Base-by-base conservation (phyloP, 2,888 invertebrate genomes). In the Oconnorella tubifera region DNA sequence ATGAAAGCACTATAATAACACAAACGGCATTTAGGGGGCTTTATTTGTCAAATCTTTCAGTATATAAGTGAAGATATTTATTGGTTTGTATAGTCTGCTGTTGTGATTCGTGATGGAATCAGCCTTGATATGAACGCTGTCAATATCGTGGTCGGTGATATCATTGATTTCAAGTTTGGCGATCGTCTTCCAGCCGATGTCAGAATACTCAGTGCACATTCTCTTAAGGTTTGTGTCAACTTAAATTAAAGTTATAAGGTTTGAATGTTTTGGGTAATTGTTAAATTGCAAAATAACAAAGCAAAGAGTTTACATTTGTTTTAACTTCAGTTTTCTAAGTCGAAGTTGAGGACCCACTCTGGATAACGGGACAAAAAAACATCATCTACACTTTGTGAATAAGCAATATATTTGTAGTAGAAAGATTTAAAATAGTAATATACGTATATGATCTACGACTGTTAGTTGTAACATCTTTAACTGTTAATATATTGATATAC, bases 111-210 rank as follows among this genome's bases (percentile, higher is more conserved):
- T 14, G 63, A 63, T 3, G 63, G 49, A 23, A 58, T 49, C 27
- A 33, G 55, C 50, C 4, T 28, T 25, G 33, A 57, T 48, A 48
- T 63, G 2, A 28, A 33, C 23, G 63, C 63, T 14, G 58, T 50
- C 28, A 40, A 48, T 25, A 32, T 63, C 29, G 63, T 58, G n/a
- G n/a, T 63, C 4, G 63, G 63, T 29, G 63, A 63, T 31, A 31
- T 63, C n/a, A 56, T 63, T 4, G 63, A 63, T 25, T 50, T 63
- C 29, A 63, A 63, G 57, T 63, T 58, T 31, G 63, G 63, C 28
- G 63, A 63, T 33, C 28, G 63, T 58, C 55, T 63, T 14, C 63
- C 63, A 25, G 63, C 63, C 25, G 63, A 63, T 25, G 48, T 63
- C 3, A 23, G 63, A n/a, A 48, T 63, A 28, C 2, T 63, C 58